Base-by-base conservation (phyloP, 2,888 invertebrate species). In the Osmoderma eremita region DNA sequence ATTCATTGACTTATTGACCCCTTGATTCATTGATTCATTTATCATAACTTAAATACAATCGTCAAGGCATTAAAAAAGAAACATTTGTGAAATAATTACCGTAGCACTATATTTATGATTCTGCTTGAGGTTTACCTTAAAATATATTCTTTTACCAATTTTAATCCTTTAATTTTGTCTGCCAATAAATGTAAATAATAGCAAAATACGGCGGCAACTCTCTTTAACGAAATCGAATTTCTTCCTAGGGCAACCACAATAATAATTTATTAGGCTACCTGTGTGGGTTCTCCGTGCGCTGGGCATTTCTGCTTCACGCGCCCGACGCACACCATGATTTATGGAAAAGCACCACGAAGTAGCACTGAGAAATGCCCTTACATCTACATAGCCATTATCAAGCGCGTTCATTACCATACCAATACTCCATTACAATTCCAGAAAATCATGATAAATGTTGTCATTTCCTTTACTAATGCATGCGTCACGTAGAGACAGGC, bases 261-360 rank as follows among this genome's bases (percentile, higher is more conserved):
- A 68, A 67, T 74, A 73, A 77, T 76, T 76, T 77, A 77, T 77
- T 73, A 72, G 73, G 73, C 75, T 72, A 73, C 72, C 73, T 76
- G 77, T 77, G 77, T 77, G 77, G 76, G 77, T 75, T 76, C 75
- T 62, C 69, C 72, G 73, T 71, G 74, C 73, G 71, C 67, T 73
- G 74, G 72, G 73, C 76, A 76, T 77, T 76, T 75, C 71, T 73
- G 70, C 70, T 70, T 68, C 73, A 13, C 12, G 71, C 70, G 70
- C 73, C 75, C 75, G 74, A 75, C 76, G 73, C 75, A 71, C 67
- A 68, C 69, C 72, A 69, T 67, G 73, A 71, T 63, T 63, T 63
- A 63, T 63, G 50, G 41, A 63, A 63, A 53, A 38, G 53, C 63
- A 63, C 24, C 63, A 53, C 53, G 13, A 18, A 38, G 20, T 41